Evolutionary conservation across 23 tunicate species (phyloP).

Genomic region (Trididemnum miniatum): DNA sequence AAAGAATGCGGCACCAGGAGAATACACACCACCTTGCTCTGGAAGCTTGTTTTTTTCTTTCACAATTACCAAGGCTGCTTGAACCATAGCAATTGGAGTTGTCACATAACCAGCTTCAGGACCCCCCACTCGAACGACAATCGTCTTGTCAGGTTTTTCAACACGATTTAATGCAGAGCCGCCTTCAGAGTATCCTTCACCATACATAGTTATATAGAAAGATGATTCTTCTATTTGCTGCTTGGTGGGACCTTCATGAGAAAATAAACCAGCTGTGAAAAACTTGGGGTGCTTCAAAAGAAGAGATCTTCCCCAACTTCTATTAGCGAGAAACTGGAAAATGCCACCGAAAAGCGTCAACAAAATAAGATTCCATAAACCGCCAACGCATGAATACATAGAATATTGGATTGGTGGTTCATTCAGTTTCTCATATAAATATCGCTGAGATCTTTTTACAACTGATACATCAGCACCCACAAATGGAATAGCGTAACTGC

Average conservation of each 20-base stretch:
- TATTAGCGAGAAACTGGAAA: slow-evolving; percentile 59
- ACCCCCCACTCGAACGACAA: slow-evolving; percentile 64
- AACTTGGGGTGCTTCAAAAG: slow-evolving; percentile 75
- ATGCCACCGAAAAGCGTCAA: slow-evolving; percentile 46
- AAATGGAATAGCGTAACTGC: slow-evolving; percentile 72
- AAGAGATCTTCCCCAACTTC: slow-evolving; percentile 62
- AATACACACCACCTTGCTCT: slow-evolving; percentile 76
- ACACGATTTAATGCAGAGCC: neutral
- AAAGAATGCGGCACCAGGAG: slow-evolving; percentile 75
- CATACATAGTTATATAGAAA: slow-evolving; percentile 56
- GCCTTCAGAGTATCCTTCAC: slow-evolving; percentile 68
- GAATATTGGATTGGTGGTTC: slow-evolving; percentile 75
- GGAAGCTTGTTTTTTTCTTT: slow-evolving; percentile 70
- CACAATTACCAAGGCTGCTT: slow-evolving; percentile 44
- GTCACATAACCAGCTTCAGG: slow-evolving; percentile 92
- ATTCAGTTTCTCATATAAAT: slow-evolving; percentile 37
- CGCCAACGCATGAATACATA: slow-evolving; percentile 61
- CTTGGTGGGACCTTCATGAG: slow-evolving; percentile 82
- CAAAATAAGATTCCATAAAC: slow-evolving; percentile 36
- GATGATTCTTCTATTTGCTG: slow-evolving; percentile 62
- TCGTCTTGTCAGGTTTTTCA: slow-evolving; percentile 43
- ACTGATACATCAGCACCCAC: slow-evolving; percentile 89
- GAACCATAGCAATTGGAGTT: slow-evolving; percentile 77
- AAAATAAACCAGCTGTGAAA: slow-evolving; percentile 70
- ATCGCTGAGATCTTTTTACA: slow-evolving; percentile 77